A percentile compares a stretch with the other conserved stretches of the same genome.
These are phyloP conservation scores for Digitonthophagus gazella DNA, from an alignment of 2,888 invertebrate genomes.

Conservation along the genomic window DNA sequence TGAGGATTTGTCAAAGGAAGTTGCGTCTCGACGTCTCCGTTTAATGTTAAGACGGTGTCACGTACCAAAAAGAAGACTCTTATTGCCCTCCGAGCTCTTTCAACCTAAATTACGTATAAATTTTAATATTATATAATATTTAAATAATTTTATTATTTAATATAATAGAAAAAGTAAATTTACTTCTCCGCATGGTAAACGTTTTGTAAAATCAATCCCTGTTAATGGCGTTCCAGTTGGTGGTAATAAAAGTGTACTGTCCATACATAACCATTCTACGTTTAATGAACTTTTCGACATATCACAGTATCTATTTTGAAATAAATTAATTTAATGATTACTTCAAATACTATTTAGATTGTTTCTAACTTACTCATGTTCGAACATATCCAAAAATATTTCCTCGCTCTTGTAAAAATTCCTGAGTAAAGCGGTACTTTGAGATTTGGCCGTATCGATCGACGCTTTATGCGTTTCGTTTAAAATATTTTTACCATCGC, in stretches of 20 bases:
- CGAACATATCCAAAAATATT: constrained; percentile 97
- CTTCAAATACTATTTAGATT: background rate
- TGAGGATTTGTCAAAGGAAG: constrained; percentile 87
- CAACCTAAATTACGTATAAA: constrained; percentile 69
- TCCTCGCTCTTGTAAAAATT: constrained; percentile 98
- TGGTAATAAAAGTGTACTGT: constrained; percentile 89
- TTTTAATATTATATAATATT: too few species aligned
- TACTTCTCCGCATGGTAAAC: constrained; percentile 95
- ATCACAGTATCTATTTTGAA: constrained; percentile 69
- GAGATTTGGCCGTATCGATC: constrained; percentile 71
- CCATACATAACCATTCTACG: constrained; percentile 96
- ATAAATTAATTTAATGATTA: too few species aligned
- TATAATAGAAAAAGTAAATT: constrained; percentile 26
- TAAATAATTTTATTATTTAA: background rate
- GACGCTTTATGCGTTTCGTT: constrained; percentile 66
- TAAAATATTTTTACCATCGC: constrained; percentile 60
- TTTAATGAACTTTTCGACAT: constrained; percentile 83
- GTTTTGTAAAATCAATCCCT: constrained; percentile 89
- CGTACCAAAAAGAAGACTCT: constrained; percentile 89
- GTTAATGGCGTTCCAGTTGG: constrained; percentile 96
- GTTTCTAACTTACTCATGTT: constrained; percentile 71
- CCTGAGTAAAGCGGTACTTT: constrained; percentile 79
- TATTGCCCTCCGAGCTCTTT: constrained; percentile 84
- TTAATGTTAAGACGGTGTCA: constrained; percentile 74
- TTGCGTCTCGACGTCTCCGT: constrained; percentile 79